Evolutionary conservation across 2,113 vertebrate genomes (phyloP).

Genomic region (Cricetomys ansorgei): DNA sequence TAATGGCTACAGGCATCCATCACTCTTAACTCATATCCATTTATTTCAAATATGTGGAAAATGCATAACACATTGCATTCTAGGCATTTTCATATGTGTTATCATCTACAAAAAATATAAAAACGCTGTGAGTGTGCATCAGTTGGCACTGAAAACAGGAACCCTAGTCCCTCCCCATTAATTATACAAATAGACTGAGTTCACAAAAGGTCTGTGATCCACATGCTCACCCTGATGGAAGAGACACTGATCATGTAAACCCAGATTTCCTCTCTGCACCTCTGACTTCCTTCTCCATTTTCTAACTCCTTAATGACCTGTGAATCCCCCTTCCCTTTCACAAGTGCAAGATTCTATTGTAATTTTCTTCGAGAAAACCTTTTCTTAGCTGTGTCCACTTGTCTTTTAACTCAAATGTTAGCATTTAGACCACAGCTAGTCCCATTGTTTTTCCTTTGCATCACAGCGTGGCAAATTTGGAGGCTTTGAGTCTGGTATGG

Average conservation of each 20-base stretch:
- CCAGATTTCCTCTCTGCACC: background rate
- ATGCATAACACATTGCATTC: background rate
- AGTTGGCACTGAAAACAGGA: background rate
- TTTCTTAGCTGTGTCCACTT: background rate
- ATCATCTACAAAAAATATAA: background rate
- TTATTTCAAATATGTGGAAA: background rate
- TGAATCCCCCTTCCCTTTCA: background rate
- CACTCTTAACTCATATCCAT: background rate
- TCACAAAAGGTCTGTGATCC: background rate
- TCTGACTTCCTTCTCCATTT: background rate
- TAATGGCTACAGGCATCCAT: background rate
- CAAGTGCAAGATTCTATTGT: background rate
- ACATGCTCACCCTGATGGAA: background rate
- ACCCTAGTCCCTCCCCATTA: background rate
- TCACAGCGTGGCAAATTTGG: background rate
- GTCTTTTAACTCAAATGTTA: slow-evolving; percentile 16
- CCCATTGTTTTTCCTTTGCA: background rate
- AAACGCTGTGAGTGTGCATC: background rate
- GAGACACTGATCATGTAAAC: slow-evolving; percentile 8
- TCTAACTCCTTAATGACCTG: background rate
- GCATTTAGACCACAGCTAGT: background rate
- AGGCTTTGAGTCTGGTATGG: slow-evolving; percentile 3
- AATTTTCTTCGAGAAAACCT: background rate
- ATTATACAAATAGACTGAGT: background rate
- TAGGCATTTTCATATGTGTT: background rate